Evolutionary conservation across 2,113 vertebrate species (phyloP).

Genomic region (Zosterops borbonicus): DNA sequence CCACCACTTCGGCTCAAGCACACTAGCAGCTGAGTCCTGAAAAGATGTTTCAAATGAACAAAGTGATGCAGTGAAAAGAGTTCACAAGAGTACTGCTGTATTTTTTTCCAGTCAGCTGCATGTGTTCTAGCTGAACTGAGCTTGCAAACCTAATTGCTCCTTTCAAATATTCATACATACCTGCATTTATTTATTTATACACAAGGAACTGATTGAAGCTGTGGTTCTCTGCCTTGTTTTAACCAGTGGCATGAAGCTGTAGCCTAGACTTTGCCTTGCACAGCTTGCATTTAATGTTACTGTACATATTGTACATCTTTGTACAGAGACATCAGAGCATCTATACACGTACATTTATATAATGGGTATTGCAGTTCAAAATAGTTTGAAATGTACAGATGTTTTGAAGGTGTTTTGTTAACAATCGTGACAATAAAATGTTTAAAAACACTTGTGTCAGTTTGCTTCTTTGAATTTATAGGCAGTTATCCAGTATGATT

Average conservation of each 20-base stretch:
- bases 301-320: slow-evolving; percentile 97
- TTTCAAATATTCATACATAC: slow-evolving; percentile 62
- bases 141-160: slow-evolving; percentile 42
- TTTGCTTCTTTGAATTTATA: slow-evolving; percentile 62
- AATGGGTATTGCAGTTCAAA: slow-evolving; percentile 69
- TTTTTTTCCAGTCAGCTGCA: slow-evolving; percentile 73
- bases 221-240: slow-evolving; percentile 70
- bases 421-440: slow-evolving; percentile 80
- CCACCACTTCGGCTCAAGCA: slow-evolving; percentile 69
- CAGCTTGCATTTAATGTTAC: slow-evolving; percentile 81
- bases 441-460: slow-evolving; percentile 73
- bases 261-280: slow-evolving; percentile 76
- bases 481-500: background rate
- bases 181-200: slow-evolving; percentile 74
- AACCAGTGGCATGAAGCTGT: slow-evolving; percentile 80
- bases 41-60: background rate
- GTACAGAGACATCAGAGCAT: slow-evolving; percentile 85
- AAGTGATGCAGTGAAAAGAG: background rate
- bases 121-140: slow-evolving; percentile 71
- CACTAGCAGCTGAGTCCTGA: slow-evolving; percentile 53
- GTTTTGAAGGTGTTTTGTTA: slow-evolving; percentile 89
- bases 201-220: slow-evolving; percentile 63
- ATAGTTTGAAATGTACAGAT: slow-evolving; percentile 89
- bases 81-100: slow-evolving; percentile 36
- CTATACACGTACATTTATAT: slow-evolving; percentile 71